Evolutionary conservation across 1,140 invertebrate genomes (phyloP).

Genomic region (Apis cerana): DNA sequence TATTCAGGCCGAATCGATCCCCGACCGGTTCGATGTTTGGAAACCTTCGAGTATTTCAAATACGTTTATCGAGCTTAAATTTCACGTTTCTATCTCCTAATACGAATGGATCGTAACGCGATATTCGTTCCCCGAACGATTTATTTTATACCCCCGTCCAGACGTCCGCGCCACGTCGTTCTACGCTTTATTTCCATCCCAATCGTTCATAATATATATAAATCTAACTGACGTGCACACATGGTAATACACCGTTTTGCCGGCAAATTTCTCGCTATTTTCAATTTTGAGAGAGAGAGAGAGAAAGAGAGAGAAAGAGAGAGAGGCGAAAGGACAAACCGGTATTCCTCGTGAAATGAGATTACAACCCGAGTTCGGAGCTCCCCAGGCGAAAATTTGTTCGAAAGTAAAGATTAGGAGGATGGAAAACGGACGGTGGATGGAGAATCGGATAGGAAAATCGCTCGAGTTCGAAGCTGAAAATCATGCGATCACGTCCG

Average conservation of each 20-base stretch:
- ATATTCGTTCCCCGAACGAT: conserved; percentile 35
- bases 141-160: conserved; percentile 30
- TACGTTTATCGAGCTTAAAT: conserved; percentile 32
- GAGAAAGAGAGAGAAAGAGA: too few relatives aligned
- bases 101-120: conserved; percentile 36
- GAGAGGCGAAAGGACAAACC: neutral
- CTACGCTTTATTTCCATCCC: neutral
- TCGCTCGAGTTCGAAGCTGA: neutral
- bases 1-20: neutral
- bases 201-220: neutral
- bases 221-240: conserved; percentile 22
- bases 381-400: neutral
- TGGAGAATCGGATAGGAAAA: neutral
- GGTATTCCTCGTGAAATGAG: neutral
- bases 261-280: neutral
- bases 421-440: neutral
- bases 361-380: neutral
- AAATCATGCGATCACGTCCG: conserved; percentile 45
- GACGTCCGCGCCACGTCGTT: neutral
- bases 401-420: neutral
- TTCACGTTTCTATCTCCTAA: conserved; percentile 30
- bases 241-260: neutral
- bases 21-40: conserved; percentile 15
- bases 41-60: conserved; percentile 10
- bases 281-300: neutral